Evolutionary conservation across 1,140 invertebrate genomes (phyloP).

Genomic region (Solenopsis invicta): DNA sequence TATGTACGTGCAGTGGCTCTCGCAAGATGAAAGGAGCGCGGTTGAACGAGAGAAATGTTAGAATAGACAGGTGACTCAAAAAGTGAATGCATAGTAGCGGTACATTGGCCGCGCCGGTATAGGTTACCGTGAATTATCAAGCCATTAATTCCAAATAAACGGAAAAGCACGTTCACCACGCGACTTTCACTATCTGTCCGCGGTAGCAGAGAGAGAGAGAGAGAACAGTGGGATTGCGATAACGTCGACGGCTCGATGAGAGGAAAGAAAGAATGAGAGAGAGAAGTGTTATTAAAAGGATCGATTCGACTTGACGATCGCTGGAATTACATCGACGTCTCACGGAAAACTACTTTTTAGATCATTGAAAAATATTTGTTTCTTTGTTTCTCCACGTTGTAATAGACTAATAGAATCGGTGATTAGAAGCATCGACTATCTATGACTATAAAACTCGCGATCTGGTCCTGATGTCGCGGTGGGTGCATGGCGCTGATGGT

Average conservation of each 20-base stretch:
- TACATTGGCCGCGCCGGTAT: conserved; percentile 5
- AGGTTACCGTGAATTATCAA: conserved; percentile 70
- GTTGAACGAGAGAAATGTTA: neutral
- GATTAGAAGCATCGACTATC: neutral
- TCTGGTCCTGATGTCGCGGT: neutral
- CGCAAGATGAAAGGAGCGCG: neutral
- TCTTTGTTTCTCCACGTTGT: neutral
- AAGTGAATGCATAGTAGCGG: conserved; percentile 59
- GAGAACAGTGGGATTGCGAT: conserved; percentile 78
- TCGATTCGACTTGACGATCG: neutral
- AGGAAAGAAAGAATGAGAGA: conserved; percentile 28
- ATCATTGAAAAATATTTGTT: neutral
- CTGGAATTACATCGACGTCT: neutral
- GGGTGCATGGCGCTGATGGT: neutral
- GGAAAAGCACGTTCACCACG: conserved; percentile 80
- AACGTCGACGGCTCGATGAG: neutral
- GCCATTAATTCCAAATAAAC: conserved; percentile 75
- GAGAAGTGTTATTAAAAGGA: neutral
- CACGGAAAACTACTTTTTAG: neutral
- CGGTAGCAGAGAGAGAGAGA: conserved; percentile 54
- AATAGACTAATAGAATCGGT: neutral
- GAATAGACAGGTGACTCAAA: conserved; percentile 30
- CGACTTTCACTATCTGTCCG: conserved; percentile 82
- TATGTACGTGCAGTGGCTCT: neutral
- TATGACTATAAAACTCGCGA: neutral